Percentiles rank a stretch among this genome's conserved stretches.
Conservation (phyloP, 2,113 vertebrate genomes). For the Alaudala cheleensis region DNA sequence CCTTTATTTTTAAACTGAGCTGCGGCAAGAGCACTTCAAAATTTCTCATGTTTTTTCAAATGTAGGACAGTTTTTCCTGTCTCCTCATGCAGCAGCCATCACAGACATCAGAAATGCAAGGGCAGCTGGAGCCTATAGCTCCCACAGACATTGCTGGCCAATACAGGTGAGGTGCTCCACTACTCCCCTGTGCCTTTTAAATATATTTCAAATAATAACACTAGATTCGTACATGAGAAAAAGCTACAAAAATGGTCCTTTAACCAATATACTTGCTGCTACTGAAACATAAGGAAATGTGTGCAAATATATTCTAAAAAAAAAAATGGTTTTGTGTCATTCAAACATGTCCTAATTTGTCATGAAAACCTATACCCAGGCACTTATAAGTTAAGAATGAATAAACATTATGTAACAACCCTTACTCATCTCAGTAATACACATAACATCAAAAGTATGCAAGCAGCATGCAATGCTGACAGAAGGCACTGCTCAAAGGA, state of each 20-base stretch:
- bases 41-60: background rate
- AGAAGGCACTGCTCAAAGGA: background rate
- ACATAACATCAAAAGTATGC: background rate
- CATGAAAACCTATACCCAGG: background rate
- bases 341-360: slow-evolving; percentile 7
- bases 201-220: background rate
- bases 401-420: background rate
- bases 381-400: background rate
- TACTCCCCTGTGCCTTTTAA: background rate
- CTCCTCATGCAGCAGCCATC: background rate
- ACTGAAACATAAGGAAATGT: background rate
- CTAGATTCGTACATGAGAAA: background rate
- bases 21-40: background rate
- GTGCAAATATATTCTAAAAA: background rate
- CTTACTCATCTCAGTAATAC: background rate
- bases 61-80: background rate
- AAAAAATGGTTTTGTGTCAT: background rate
- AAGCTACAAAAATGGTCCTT: background rate
- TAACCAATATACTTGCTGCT: background rate
- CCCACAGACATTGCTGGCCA: background rate
- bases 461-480: background rate
- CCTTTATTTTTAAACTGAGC: background rate
- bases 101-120: background rate
- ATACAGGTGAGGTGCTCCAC: background rate
- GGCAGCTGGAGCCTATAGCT: background rate